These are phyloP conservation scores for Xylocampa areola DNA, from an alignment of 2,888 invertebrate genomes.

Conservation along the genomic window DNA sequence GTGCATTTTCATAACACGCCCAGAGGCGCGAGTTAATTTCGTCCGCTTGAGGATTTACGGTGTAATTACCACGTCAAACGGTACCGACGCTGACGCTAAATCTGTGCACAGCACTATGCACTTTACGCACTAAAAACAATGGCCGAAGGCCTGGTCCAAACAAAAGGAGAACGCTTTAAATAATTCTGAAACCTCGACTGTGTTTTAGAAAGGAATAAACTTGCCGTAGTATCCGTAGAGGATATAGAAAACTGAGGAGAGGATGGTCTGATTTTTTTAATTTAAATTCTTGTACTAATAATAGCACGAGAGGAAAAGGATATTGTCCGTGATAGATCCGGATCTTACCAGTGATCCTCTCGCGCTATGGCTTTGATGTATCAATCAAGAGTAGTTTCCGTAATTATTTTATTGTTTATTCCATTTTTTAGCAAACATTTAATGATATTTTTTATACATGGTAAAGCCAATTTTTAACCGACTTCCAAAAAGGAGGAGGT, in stretches of 20 bases:
- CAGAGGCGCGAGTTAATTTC: conserved; percentile 61
- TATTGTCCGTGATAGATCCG: too few relatives aligned
- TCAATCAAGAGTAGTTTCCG: too few relatives aligned
- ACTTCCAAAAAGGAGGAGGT: too few relatives aligned
- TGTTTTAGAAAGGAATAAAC: conserved; percentile 11
- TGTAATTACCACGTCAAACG: conserved; percentile 72
- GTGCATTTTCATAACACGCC: conserved; percentile 56
- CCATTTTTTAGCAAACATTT: too few relatives aligned
- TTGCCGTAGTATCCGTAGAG: conserved; percentile 28
- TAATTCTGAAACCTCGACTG: too few relatives aligned
- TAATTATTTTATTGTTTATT: too few relatives aligned
- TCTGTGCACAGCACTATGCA: conserved; percentile 59
- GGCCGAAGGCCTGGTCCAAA: conserved; percentile 34
- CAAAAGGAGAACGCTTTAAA: conserved; percentile 34
- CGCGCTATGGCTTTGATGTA: too few relatives aligned
- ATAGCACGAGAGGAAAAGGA: too few relatives aligned
- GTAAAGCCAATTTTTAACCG: too few relatives aligned
- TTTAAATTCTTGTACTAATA: too few relatives aligned
- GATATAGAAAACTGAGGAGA: neutral
- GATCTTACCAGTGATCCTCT: too few relatives aligned
- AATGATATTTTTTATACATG: too few relatives aligned
- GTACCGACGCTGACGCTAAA: conserved; percentile 68
- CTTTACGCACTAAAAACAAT: conserved; percentile 29
- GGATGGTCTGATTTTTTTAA: conserved; percentile 6
- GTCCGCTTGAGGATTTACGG: conserved; percentile 69